These are phyloP conservation scores for Zingel zingel DNA, from an alignment of 2,113 vertebrate species.

Conservation along the genomic window DNA sequence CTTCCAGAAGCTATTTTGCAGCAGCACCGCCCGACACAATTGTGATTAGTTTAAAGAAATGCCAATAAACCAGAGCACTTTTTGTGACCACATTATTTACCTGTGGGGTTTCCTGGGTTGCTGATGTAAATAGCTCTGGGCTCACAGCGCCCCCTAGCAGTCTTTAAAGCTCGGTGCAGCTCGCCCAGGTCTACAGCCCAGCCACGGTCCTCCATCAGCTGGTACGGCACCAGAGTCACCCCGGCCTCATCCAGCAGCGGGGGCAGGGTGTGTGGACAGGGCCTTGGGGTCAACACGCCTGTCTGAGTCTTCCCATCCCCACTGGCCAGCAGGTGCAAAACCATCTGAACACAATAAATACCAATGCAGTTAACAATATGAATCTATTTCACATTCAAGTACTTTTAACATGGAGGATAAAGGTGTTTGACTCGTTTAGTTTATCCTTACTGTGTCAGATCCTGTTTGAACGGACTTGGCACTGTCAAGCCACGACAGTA, in stretches of 20 bases:
- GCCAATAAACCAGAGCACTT: too few species aligned
- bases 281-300: conserved; percentile 74
- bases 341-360: conserved; percentile 48
- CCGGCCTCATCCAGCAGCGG: conserved; percentile 50
- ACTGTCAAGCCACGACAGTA: too few species aligned
- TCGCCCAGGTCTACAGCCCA: conserved; percentile 73
- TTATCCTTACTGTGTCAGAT: too few species aligned
- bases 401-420: too few species aligned
- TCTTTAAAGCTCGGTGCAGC: conserved; percentile 59
- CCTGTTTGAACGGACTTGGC: too few species aligned
- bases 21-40: too few species aligned
- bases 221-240: conserved; percentile 59
- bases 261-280: conserved; percentile 67
- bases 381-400: too few species aligned
- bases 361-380: too few species aligned
- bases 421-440: too few species aligned
- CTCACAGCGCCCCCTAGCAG: conserved; percentile 51
- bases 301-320: conserved; percentile 57
- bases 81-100: conserved; percentile 38
- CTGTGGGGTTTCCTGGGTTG: conserved; percentile 84
- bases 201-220: conserved; percentile 70
- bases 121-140: conserved; percentile 81
- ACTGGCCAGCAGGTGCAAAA: conserved; percentile 64
- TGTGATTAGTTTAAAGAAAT: too few species aligned
- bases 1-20: too few species aligned